Percentiles rank a stretch among this genome's conserved stretches.
phyloP scores from a whole-genome alignment of 2,113 vertebrate genomes.

The Clinocottus analis region DNA sequence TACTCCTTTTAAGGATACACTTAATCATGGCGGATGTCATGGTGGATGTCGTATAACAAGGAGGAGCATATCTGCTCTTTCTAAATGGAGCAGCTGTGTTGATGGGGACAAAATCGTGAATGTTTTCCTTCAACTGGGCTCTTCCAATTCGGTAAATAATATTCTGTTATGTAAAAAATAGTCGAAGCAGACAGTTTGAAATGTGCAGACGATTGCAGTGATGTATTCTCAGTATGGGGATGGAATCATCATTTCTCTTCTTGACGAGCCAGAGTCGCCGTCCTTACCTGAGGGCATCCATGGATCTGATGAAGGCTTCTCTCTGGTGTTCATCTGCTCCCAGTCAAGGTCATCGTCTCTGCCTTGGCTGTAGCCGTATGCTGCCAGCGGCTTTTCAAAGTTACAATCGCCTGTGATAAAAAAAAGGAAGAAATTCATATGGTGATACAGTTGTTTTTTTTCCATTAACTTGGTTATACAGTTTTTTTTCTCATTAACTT shows the following conservation, averaged over 20 bases:
- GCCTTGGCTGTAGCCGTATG: slow-evolving; percentile 94
- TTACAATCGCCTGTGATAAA: slow-evolving; percentile 90
- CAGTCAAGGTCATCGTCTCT: slow-evolving; percentile 94
- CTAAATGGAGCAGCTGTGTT: not conserved
- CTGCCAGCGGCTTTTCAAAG: slow-evolving; percentile 90
- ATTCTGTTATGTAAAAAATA: not conserved
- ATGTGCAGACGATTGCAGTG: slow-evolving; percentile 7
- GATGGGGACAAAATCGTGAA: not conserved
- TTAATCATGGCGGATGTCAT: not conserved
- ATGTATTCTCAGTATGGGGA: slow-evolving; percentile 18
- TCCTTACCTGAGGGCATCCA: slow-evolving; percentile 95
- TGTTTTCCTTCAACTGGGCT: not conserved
- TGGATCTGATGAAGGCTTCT: slow-evolving; percentile 86
- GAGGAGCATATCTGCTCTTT: not conserved
- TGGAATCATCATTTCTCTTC: slow-evolving; percentile 5
- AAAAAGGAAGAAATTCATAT: slow-evolving; percentile 58
- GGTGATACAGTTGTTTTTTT: slow-evolving; percentile 40
- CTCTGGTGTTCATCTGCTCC: slow-evolving; percentile 90
- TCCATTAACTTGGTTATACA: slow-evolving; percentile 28
- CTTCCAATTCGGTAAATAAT: not conserved
- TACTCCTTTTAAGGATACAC: not conserved
- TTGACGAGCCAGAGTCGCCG: slow-evolving; percentile 17
- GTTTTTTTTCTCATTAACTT: slow-evolving; percentile 73
- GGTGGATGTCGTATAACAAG: not conserved
- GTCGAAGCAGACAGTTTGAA: slow-evolving; percentile 14